Base-by-base conservation (phyloP, 2,888 invertebrate genomes). In the Hirtodrosophila histrioides region DNA sequence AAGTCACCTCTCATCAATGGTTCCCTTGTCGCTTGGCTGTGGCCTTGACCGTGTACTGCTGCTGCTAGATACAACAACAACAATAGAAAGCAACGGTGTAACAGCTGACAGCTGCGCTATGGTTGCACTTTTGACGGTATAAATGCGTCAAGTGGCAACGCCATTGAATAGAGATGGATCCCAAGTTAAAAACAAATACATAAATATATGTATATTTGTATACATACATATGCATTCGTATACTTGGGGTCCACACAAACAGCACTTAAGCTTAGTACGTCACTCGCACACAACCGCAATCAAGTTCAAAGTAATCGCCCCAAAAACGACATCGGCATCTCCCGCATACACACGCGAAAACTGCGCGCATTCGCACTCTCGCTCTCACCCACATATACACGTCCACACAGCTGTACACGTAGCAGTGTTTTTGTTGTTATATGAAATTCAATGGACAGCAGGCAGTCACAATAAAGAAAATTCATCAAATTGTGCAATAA, bases 391-490 rank as follows among this genome's bases (percentile, higher is more conserved):
- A 50, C 49, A 74, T 37, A 63, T 35, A 57, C 6, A 50, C 58
- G 51, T 56, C 23, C 64, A 65, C 79, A 75, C 81, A 80, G 78
- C 81, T 78, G 81, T 78, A 82, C 82, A 82, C 82, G 82, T 84
- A 82, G 84, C 82, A 81, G 65, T 67, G 67, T 63, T 78, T 66
- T 65, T 62, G 36, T 78, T 73, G 45, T 68, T 75, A 64, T 68
- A 68, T 55, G 63, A 58, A 72, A 54, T 64, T 45, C 50, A 63
- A 68, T 51, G 43, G 57, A 3, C 44, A 65, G 51, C 60, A 55
- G 53, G 36, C 55, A 57, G 44, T 48, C 46, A 62, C 37, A 62
- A 17, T 17, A 17, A 61, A 54, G 51, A 41, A 29, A 17, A 58
- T 39, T 60, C 51, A 61, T 48, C 68, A 66, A 78, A 72, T 80